Base-by-base conservation (phyloP, 2,888 invertebrate species). In the Serrognathus titanus region DNA sequence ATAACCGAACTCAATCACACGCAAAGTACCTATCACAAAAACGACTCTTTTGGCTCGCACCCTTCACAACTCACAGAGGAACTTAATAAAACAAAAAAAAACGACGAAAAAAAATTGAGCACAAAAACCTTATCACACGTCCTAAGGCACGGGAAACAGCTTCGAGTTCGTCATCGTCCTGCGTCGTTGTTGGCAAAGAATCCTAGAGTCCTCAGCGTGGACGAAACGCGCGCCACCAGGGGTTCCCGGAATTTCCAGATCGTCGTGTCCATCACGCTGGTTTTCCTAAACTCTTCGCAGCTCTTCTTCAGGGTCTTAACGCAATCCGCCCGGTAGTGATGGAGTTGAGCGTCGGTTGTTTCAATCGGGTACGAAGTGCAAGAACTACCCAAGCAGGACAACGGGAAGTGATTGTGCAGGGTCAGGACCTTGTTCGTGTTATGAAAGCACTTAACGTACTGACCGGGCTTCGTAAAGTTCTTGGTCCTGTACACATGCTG, bases 281-380 rank as follows among this genome's bases (percentile, higher is more conserved):
- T 86, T 70, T 90, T 88, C 57, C 90, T 83, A 75, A 89, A 92
- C 72, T 92, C 89, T 53, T 85, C 85, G 79, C 94, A 95, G 41
- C 85, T 81, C 78, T 93, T 92, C 79, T 90, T 90, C 63, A 94
- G 80, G 55, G 92, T 90, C 67, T 88, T 87, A 6, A 94, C 94
- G 78, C 96, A 96, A 78, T 94, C 94, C 31, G 92, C 92, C 58
- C 95, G 85, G 80, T 96, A 97, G 78, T 97, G 97, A 76, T 97
- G 94, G 69, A 97, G 81, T 64, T 96, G 91, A 12, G 95, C 96
- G 71, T 89, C 87, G 38, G 81, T 81, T 20, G 90, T 90, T 63
- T 91, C 89, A 63, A 96, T 86, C 54, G 92, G 85, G 79, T 89
- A 94, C 46, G 92, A 90, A 51, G 90, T 90, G 78, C 94, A 94